phyloP scores from a whole-genome alignment of 2,113 vertebrate genomes.

The Pygoscelis antarcticus region DNA sequence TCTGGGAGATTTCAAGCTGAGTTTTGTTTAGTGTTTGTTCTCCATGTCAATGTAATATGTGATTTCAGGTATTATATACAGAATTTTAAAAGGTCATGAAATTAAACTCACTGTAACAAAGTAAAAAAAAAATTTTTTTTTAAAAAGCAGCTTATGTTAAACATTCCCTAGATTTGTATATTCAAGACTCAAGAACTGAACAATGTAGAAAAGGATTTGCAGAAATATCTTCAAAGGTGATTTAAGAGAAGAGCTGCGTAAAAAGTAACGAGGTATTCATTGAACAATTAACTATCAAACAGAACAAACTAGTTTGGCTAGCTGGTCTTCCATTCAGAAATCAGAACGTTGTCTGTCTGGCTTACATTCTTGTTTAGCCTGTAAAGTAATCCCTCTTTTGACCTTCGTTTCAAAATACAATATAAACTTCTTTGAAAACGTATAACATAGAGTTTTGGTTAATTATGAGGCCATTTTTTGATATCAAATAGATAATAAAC shows the following conservation, averaged over 20 bases:
- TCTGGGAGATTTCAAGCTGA: neutral
- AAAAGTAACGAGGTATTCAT: neutral
- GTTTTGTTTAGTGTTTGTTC: neutral
- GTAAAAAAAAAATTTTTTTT: neutral
- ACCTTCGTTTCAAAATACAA: conserved; percentile 59
- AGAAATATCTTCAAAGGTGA: neutral
- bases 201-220: neutral
- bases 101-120: neutral
- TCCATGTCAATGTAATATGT: neutral
- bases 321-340: conserved; percentile 54
- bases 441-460: conserved; percentile 27
- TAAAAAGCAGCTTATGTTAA: neutral
- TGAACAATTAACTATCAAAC: conserved; percentile 41
- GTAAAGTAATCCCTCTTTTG: conserved; percentile 63
- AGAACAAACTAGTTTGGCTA: conserved; percentile 63
- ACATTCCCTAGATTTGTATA: neutral
- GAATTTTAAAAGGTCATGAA: neutral
- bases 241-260: conserved; percentile 16
- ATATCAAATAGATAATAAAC: conserved; percentile 44
- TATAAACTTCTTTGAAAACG: conserved; percentile 49
- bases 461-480: conserved; percentile 35
- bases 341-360: conserved; percentile 46
- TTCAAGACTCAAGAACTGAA: neutral
- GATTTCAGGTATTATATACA: neutral
- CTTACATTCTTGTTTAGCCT: conserved; percentile 62